Base-by-base conservation (phyloP, 2,888 invertebrate genomes). In the Ryuthela nishihirai region DNA sequence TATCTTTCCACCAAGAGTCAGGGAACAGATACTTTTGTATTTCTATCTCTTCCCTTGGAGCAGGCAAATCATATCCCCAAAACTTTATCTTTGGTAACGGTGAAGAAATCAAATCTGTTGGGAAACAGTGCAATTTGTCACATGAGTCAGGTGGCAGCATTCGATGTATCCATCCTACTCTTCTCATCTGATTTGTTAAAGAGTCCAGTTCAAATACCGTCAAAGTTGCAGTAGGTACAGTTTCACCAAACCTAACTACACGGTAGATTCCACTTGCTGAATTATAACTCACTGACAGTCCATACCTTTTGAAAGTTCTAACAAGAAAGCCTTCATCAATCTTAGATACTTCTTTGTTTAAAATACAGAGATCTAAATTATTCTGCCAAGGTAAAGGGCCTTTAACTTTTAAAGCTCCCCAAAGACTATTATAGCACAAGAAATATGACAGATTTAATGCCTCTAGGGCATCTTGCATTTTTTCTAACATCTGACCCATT, bases 1-100 rank as follows among this genome's bases (percentile, higher is more conserved):
- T 93, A 9, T 78, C 95, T 69, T 93, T 62, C 80, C 80, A 81
- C 81, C 81, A 81, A 60, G 78, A 76, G 53, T 79, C 75, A 1
- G 78, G 79, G 68, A 79, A 81, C 44, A 81, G 77, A 69, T 81
- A 81, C 67, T 81, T 81, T 62, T 80, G 79, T 38, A 81, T 73
- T 70, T 81, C 81, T 34, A 80, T 77, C 46, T 78, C 79, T 67
- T 80, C 80, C 41, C 77, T 70, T 2, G 81, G 81, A 15, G 78
- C 79, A 9, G 80, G 79, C 20, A 71, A 45, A 20, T 54, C 64
- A 52, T 67, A 56, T 18, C 64, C 65, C 35, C 68, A 64, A 41
- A 81, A 71, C 15, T 72, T 68, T 38, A 73, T 70, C 12, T 70
- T 69, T 24, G 79, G 77, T 52, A 81, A 71, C 0, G 80, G 80